phyloP scores from a whole-genome alignment of 2,888 invertebrate genomes.

The Didymodactylos carnosus region DNA sequence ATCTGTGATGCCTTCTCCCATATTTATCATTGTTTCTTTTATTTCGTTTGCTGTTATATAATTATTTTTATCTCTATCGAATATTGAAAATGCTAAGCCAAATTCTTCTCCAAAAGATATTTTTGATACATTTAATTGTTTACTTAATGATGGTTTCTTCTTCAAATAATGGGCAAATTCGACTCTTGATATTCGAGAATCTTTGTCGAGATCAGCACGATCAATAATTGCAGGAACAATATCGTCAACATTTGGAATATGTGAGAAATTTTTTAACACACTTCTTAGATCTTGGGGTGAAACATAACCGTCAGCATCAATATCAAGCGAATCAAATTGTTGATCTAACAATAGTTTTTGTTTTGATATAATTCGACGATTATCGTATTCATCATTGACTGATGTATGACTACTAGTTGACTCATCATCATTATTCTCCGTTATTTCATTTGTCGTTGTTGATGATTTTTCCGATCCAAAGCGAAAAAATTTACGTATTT shows the following conservation, averaged over 20 bases:
- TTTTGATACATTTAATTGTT: not conserved
- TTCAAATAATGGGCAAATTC: not conserved
- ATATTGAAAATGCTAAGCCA: not conserved
- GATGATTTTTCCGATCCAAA: no score
- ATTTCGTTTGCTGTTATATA: not conserved
- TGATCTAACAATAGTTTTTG: not conserved
- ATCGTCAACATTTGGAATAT: not conserved
- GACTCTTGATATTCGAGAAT: not conserved
- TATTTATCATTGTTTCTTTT: not conserved
- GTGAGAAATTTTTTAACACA: not conserved
- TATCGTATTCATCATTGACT: no score
- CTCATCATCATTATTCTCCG: no score
- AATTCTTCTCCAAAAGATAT: not conserved
- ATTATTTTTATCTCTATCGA: not conserved
- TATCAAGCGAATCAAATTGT: not conserved
- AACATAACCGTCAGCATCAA: not conserved
- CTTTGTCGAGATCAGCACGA: not conserved
- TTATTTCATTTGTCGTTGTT: no score
- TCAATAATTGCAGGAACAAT: not conserved
- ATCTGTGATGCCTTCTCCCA: not conserved
- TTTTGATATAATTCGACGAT: no score
- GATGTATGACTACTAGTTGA: no score
- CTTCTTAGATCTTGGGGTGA: not conserved
- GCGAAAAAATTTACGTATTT: no score
- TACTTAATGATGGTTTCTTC: not conserved